A percentile compares a stretch with the other conserved stretches of the same genome.
phyloP scores from a whole-genome alignment of 2,113 vertebrate genomes.

The Alligator sinensis region DNA sequence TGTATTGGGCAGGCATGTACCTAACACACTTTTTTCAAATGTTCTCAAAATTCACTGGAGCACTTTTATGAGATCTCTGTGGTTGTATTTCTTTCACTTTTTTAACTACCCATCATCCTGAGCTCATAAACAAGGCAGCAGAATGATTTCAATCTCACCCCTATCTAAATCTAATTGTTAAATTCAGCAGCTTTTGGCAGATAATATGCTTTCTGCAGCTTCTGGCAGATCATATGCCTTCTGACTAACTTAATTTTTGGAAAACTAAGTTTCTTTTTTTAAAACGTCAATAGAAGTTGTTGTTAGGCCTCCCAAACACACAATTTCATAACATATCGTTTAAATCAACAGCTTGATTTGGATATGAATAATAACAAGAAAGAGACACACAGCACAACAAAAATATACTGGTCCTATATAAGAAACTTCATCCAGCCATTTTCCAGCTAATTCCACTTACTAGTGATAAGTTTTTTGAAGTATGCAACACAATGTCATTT shows the following conservation, averaged over 20 bases:
- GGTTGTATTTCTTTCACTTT: accelerated
- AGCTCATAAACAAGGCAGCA: accelerated
- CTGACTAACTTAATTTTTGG: background rate
- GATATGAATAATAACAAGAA: background rate
- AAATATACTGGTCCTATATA: too few species aligned
- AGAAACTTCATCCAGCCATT: background rate
- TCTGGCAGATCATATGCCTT: accelerated
- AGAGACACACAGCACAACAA: background rate
- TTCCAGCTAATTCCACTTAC: background rate
- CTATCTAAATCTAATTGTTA: accelerated
- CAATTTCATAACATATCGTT: background rate
- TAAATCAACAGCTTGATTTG: background rate
- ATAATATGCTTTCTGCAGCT: too few species aligned
- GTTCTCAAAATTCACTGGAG: accelerated
- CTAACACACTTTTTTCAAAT: accelerated
- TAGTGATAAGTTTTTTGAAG: background rate
- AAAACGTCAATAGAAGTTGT: accelerated
- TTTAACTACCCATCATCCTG: accelerated
- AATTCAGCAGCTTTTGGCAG: background rate
- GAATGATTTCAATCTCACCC: background rate
- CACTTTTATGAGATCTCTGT: background rate
- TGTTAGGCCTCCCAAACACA: background rate
- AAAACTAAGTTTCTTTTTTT: background rate
- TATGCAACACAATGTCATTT: background rate
- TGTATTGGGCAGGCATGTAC: accelerated